phyloP scores from a whole-genome alignment of 2,888 invertebrate species.

The Dicyrtomina minuta region DNA sequence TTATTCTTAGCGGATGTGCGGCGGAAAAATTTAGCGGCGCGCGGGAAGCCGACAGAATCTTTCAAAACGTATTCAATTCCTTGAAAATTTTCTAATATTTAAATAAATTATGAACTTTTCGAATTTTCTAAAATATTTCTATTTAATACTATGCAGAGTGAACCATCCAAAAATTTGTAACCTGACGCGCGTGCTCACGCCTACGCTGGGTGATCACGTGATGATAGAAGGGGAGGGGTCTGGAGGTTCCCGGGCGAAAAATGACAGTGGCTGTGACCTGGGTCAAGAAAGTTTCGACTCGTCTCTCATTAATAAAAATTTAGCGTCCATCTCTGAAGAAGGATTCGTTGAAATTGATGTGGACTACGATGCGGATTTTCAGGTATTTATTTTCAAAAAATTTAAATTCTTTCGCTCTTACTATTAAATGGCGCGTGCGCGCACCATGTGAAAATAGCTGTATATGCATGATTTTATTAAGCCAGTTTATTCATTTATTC shows the following conservation, averaged over 20 bases:
- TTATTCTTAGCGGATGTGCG: constrained; percentile 39
- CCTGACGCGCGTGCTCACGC: too few relatives aligned
- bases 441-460: too few relatives aligned
- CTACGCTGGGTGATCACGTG: too few relatives aligned
- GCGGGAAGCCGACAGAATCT: constrained; percentile 21
- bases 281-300: constrained; percentile 46
- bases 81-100: constrained; percentile 1
- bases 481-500: constrained; percentile 11
- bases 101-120: too few relatives aligned
- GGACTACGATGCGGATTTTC: constrained; percentile 73
- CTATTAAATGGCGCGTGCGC: too few relatives aligned
- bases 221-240: too few relatives aligned
- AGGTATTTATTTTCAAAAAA: neutral
- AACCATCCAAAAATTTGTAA: too few relatives aligned
- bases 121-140: too few relatives aligned
- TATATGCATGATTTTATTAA: too few relatives aligned
- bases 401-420: too few relatives aligned
- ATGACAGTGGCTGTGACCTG: constrained; percentile 15
- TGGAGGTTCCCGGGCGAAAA: too few relatives aligned
- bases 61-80: constrained; percentile 34
- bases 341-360: constrained; percentile 71
- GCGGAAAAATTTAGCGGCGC: constrained; percentile 34
- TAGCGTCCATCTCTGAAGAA: constrained; percentile 82
- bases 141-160: too few relatives aligned
- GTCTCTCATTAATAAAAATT: constrained; percentile 59